Evolutionary conservation across 2,113 vertebrate species (phyloP), one percentile per base, ranked within the genome.

Genomic region (Symphodus melops): DNA sequence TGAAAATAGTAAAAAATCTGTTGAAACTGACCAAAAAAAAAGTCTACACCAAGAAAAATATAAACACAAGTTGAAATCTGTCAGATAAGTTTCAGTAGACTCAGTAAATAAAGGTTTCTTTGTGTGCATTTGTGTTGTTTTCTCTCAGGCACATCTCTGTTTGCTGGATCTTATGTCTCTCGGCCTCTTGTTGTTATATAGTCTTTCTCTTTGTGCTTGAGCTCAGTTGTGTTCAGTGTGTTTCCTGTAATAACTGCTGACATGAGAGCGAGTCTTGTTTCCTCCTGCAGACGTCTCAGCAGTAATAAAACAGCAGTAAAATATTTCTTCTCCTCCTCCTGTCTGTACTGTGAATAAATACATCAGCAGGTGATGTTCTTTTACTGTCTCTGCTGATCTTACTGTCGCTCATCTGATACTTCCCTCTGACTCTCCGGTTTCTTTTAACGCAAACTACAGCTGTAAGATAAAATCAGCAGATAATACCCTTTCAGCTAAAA

Each of bases 351-450:
- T 28, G 42, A 28, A 48, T 73, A 51, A 68, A 68, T 23, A 28
- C 77, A 68, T 73, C 69, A 56, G 63, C 69, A 56, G 77, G 25
- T 67, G 69, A 79, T 9, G 76, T 20, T 10, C 36, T 54, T 72
- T 79, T 39, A 62, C 72, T 52, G 66, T 10, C 67, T 58, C 56
- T 58, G 72, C 75, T 82, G 56, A 62, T 54, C 36, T 17, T 16
- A 16, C 42, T 44, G 19, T n/a, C 8, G 17, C 48, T 51, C 48
- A 51, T 7, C 39, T 33, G 49, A 77, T 77, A 58, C 64, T 23
- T 56, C 63, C 60, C 60, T 54, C 53, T 41, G 23, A 51, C 48
- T n/a, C 42, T 44, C 42, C 2, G 42, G 12, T 44, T 44, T 44
- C 42, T 44, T 8, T 19, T 19, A 2, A 63, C 51, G 64, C 17